These are phyloP conservation scores for Charadrius vociferus DNA, from an alignment of 2,113 vertebrate species.

Conservation along the genomic window DNA sequence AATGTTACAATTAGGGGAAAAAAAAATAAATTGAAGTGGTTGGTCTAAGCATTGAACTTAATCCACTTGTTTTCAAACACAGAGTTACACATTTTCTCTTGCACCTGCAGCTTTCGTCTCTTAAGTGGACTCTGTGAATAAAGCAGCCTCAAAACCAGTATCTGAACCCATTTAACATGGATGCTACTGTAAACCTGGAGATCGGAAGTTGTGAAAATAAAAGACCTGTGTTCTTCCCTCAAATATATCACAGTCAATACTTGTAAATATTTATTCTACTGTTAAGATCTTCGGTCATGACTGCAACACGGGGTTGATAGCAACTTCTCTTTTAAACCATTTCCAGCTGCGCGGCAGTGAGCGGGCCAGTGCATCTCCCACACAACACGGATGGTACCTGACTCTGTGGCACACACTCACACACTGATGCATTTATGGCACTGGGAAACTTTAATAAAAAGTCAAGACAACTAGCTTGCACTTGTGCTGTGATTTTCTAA, in stretches of 20 bases:
- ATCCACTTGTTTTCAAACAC: background rate
- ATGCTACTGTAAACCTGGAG: background rate
- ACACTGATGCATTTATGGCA: accelerated
- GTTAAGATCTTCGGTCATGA: background rate
- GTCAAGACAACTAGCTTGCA: background rate
- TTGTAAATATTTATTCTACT: background rate
- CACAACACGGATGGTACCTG: accelerated
- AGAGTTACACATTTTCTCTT: background rate
- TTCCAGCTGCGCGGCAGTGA: background rate
- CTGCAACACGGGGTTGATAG: accelerated
- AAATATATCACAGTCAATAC: background rate
- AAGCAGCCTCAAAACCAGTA: background rate
- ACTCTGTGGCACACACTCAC: background rate
- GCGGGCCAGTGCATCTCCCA: background rate
- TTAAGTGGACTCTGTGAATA: background rate
- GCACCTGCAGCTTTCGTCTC: background rate
- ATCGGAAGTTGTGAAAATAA: background rate
- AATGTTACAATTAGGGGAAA: background rate
- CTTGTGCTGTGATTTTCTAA: background rate
- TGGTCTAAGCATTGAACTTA: background rate
- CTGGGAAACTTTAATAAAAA: background rate
- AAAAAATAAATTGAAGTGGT: background rate
- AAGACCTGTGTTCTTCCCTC: background rate
- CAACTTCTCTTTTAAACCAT: background rate
- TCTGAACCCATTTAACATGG: background rate